phyloP scores from a whole-genome alignment of 2,888 invertebrate genomes.

The Caenorhabditis auriculariae region DNA sequence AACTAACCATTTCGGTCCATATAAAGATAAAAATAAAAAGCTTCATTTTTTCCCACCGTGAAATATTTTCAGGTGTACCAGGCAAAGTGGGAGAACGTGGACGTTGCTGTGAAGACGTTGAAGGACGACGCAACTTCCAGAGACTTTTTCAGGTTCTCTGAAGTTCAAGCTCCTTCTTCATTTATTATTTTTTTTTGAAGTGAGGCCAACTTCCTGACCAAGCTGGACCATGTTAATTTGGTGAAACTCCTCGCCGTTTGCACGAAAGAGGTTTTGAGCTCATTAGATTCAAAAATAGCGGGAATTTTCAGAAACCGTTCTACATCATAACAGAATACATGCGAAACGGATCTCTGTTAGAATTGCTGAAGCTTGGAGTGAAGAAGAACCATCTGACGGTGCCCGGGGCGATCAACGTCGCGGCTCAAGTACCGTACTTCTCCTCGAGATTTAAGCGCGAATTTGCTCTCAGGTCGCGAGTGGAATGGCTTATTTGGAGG shows the following conservation, averaged over 20 bases:
- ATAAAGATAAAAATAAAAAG: too few species aligned
- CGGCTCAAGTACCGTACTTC: conserved; percentile 10
- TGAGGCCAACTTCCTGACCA: conserved; percentile 19
- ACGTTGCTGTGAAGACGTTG: conserved; percentile 26
- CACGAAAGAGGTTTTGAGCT: conserved; percentile 5
- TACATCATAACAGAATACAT: conserved; percentile 25
- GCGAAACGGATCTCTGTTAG: conserved; percentile 17
- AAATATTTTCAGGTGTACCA: conserved; percentile 13
- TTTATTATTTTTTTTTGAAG: conserved; percentile 5
- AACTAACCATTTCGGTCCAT: too few species aligned
- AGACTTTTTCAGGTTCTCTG: not conserved
- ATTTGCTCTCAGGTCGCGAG: conserved; percentile 11
- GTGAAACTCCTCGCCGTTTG: conserved; percentile 21
- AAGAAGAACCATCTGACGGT: not conserved
- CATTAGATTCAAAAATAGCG: conserved; percentile 3
- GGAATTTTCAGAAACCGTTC: conserved; percentile 10
- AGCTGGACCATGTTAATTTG: conserved; percentile 17
- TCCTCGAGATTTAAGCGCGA: not conserved
- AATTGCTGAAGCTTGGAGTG: conserved; percentile 8
- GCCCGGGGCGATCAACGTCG: conserved; percentile 15
- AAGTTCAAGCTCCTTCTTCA: not conserved
- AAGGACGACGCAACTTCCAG: not conserved
- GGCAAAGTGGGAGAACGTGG: conserved; percentile 7
- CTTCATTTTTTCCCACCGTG: too few species aligned
- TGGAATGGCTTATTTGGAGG: conserved; percentile 23